phyloP scores from a whole-genome alignment of 2,113 vertebrate species.

The Chloropsis cyanopogon region DNA sequence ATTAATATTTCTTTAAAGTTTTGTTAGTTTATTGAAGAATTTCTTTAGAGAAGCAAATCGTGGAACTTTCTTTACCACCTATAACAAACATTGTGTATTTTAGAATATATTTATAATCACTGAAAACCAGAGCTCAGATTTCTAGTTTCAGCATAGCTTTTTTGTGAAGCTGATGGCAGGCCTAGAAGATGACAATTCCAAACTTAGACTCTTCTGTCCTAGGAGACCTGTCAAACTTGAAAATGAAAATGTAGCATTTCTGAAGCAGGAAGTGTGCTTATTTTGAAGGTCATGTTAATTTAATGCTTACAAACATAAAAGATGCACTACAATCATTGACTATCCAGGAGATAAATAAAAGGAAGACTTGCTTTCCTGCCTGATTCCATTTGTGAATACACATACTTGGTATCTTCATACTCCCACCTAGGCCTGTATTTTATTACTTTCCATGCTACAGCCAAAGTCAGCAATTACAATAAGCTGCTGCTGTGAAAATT shows the following conservation, averaged over 20 bases:
- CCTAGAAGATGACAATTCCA: neutral
- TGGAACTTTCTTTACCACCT: neutral
- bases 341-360: neutral
- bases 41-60: neutral
- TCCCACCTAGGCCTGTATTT: neutral
- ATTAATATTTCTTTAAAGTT: neutral
- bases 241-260: neutral
- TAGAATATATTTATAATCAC: neutral
- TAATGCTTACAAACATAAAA: neutral
- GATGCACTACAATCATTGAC: neutral
- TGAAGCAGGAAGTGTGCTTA: neutral
- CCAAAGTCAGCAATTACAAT: neutral
- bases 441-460: neutral
- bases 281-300: neutral
- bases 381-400: neutral
- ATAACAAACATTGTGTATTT: neutral
- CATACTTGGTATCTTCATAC: rapidly evolving
- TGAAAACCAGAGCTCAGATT: neutral
- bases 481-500: neutral
- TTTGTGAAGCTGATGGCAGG: neutral
- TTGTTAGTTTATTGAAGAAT: neutral
- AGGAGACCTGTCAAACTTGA: neutral
- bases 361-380: neutral
- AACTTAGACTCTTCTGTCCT: neutral
- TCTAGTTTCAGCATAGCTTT: neutral